Base-by-base conservation (phyloP, 2,113 vertebrate genomes). In the Hippocampus barbouri region DNA sequence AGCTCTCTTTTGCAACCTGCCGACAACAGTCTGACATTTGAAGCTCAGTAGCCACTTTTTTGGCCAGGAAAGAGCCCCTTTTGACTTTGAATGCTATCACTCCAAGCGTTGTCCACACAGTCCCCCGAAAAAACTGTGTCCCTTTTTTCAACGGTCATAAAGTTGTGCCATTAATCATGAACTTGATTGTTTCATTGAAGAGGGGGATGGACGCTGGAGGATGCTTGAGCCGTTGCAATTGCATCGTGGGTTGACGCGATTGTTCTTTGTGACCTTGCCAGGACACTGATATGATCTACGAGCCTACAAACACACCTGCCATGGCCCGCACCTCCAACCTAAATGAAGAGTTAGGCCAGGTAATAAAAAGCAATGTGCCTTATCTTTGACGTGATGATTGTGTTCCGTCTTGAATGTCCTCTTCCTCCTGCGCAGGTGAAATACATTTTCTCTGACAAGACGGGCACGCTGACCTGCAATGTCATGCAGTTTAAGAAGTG, bases 401-500 rank as follows among this genome's bases (percentile, higher is more conserved):
- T 11, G 15, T 27, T 12, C 38, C 40, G 23, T 43, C n/a, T 59
- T 23, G 25, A 43, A 40, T 53, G 34, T 47, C 12, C 51, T 38
- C 21, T 18, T 47, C 75, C 76, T 45, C 51, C 86, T 69, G 56
- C 89, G 73, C 87, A 98, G 97, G 97, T 99, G 72, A 99, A 99
- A 89, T 99, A 99, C 85, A 99, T 99, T 86, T 99, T 99, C 93
- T 97, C 97, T 45, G 97, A 99, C 91, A 99, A 99, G 90, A 99
- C 97, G 0, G 97, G 97, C 30, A 99, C 97, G n/a, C 89, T 99
- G 85, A 99, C 97, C 0, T 99, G 97, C 89, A 99, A 99, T 20
- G 92, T 99, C 65, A 99, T 99, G 97, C 96, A 98, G 73, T 99
- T 99, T 88, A 99, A 99, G 93, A 99, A 99, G 86, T 98, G 97